phyloP scores from a whole-genome alignment of 2,888 invertebrate species.

The Drosophila recens region DNA sequence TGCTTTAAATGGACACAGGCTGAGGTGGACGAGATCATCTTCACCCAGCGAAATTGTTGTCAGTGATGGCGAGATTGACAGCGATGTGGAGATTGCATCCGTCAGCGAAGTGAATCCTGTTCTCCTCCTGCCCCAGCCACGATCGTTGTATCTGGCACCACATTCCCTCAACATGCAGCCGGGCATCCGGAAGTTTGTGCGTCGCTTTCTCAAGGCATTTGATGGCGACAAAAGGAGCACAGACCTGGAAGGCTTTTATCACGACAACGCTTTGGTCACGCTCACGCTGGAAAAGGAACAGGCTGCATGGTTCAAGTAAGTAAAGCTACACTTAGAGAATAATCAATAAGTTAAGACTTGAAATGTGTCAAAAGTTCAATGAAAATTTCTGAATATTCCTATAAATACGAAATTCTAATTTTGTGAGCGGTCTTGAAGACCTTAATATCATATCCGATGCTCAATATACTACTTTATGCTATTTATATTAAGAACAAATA shows the following conservation, averaged over 20 bases:
- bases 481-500: too few relatives aligned
- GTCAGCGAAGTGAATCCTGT: slow-evolving; percentile 26
- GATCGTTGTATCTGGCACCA: slow-evolving; percentile 24
- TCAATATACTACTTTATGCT: too few relatives aligned
- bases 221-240: slow-evolving; percentile 22
- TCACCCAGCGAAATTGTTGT: not conserved
- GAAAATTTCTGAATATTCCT: too few relatives aligned
- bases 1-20: slow-evolving; percentile 22
- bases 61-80: slow-evolving; percentile 27
- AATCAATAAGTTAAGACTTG: too few relatives aligned
- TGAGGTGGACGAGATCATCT: slow-evolving; percentile 2
- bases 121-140: slow-evolving; percentile 24
- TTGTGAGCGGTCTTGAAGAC: too few relatives aligned
- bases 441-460: too few relatives aligned
- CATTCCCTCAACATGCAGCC: slow-evolving; percentile 7
- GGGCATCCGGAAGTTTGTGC: slow-evolving; percentile 29
- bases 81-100: slow-evolving; percentile 48
- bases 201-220: slow-evolving; percentile 44
- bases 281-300: slow-evolving; percentile 31
- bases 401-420: too few relatives aligned
- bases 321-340: not conserved
- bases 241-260: slow-evolving; percentile 31
- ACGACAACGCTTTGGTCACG: slow-evolving; percentile 25
- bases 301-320: slow-evolving; percentile 27
- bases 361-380: too few relatives aligned